Percentiles rank a stretch among this genome's conserved stretches.
Evolutionary conservation across 2,797 vertebrate species (phyloP).

Genomic region (Etheostoma nigrum): DNA sequence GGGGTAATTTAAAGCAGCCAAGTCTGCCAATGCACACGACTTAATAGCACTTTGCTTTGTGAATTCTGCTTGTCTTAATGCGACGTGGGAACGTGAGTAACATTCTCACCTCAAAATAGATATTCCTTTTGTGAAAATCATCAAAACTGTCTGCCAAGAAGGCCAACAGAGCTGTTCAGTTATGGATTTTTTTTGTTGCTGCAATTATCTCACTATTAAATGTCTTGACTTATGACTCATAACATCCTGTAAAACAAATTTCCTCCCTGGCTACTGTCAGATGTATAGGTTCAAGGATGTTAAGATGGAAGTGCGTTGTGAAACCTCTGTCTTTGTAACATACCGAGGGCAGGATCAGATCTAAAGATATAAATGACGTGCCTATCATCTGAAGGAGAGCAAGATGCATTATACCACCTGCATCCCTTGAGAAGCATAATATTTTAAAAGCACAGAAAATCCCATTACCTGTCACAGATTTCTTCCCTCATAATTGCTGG

Average conservation of each 20-base stretch:
- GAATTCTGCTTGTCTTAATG: conserved; percentile 52
- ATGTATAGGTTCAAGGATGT: conserved; percentile 62
- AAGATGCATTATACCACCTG: conserved; percentile 75
- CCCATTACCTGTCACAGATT: conserved; percentile 83
- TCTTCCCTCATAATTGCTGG: conserved; percentile 81
- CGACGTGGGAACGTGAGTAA: conserved; percentile 59
- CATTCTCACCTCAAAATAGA: conserved; percentile 70
- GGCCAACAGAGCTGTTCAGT: conserved; percentile 34
- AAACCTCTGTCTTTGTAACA: conserved; percentile 45
- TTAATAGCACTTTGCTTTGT: conserved; percentile 53
- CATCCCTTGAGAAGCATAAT: conserved; percentile 81
- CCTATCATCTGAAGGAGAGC: conserved; percentile 70
- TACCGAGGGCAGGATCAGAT: conserved; percentile 64
- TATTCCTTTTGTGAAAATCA: conserved; percentile 59
- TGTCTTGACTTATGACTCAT: conserved; percentile 42
- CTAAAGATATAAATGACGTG: conserved; percentile 77
- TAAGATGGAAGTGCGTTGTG: conserved; percentile 22
- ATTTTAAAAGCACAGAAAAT: conserved; percentile 83
- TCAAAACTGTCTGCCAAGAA: conserved; percentile 44
- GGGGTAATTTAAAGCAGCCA: conserved; percentile 49
- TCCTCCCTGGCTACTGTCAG: conserved; percentile 40
- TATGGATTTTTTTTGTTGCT: conserved; percentile 22
- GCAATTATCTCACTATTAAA: conserved; percentile 58
- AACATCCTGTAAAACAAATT: conserved; percentile 35
- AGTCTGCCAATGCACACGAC: conserved; percentile 44